A percentile compares a stretch with the other conserved stretches of the same genome.
Conservation (phyloP, 92 coral and sea anemone species). For the Zoanthus sociatus region DNA sequence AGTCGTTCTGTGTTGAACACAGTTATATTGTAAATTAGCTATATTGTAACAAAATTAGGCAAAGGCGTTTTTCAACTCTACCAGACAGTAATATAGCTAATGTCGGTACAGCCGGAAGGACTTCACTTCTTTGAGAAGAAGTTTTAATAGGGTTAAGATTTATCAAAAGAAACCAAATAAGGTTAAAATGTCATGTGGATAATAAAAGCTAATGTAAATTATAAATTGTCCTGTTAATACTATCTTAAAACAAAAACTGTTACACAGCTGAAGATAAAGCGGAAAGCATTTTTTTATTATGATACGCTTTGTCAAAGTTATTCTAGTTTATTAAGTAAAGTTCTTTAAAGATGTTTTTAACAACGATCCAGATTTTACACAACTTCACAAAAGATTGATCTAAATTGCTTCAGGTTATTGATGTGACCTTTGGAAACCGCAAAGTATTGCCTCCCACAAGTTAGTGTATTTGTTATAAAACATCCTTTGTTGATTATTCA, state of each 20-base stretch:
- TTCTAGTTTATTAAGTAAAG: neutral
- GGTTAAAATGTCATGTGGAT: neutral
- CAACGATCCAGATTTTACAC: neutral
- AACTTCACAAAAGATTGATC: neutral
- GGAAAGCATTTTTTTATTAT: neutral
- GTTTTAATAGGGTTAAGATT: neutral
- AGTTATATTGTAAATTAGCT: neutral
- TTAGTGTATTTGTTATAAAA: neutral
- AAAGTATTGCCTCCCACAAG: neutral
- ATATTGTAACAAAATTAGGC: neutral
- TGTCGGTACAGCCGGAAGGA: neutral
- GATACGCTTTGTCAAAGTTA: neutral
- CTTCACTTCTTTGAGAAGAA: too few species aligned
- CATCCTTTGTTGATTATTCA: neutral
- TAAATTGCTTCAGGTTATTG: neutral
- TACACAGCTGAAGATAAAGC: neutral
- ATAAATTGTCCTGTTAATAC: neutral
- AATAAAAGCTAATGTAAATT: neutral
- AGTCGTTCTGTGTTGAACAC: neutral
- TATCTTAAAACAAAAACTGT: neutral
- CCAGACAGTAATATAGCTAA: neutral
- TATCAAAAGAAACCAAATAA: neutral
- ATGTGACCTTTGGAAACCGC: neutral
- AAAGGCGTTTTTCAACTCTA: slow-evolving; percentile 1
- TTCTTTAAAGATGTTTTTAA: neutral